These are phyloP conservation scores for Phyllotreta cruciferae DNA, from an alignment of 2,888 invertebrate species.

Conservation along the genomic window DNA sequence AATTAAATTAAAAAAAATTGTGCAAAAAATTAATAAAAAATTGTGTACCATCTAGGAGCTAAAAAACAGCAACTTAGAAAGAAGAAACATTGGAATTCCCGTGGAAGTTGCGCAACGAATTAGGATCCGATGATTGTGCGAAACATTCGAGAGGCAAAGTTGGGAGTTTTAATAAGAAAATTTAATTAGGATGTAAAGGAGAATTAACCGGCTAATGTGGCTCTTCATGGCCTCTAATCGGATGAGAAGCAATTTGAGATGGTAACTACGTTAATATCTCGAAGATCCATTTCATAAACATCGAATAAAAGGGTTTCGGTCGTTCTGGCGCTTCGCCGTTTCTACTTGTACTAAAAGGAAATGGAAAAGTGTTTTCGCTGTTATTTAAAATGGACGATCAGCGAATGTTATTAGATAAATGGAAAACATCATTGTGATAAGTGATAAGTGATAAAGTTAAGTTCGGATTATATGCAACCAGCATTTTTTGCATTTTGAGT, in stretches of 20 bases:
- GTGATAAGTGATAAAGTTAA: no score
- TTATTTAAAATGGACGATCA: no score
- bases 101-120: conserved; percentile 16
- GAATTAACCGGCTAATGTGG: conserved; percentile 59
- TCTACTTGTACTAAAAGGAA: conserved; percentile 2
- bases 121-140: conserved; percentile 43
- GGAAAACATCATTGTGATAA: no score
- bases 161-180: conserved; percentile 52
- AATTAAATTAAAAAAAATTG: no score
- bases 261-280: conserved; percentile 59
- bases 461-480: no score
- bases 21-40: no score
- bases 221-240: conserved; percentile 59
- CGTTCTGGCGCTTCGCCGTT: conserved; percentile 29
- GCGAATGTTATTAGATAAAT: no score
- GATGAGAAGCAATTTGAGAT: conserved; percentile 61
- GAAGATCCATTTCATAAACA: conserved; percentile 60
- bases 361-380: no score
- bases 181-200: conserved; percentile 59
- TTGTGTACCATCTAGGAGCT: no score
- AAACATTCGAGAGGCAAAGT: conserved; percentile 41
- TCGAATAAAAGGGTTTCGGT: conserved; percentile 57
- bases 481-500: no score
- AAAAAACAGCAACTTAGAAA: no score
- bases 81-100: no score